Percentiles rank a stretch among this genome's conserved stretches.
These are phyloP conservation scores for Amblyornis subalaris DNA, from an alignment of 2,113 vertebrate genomes.

Conservation along the genomic window DNA sequence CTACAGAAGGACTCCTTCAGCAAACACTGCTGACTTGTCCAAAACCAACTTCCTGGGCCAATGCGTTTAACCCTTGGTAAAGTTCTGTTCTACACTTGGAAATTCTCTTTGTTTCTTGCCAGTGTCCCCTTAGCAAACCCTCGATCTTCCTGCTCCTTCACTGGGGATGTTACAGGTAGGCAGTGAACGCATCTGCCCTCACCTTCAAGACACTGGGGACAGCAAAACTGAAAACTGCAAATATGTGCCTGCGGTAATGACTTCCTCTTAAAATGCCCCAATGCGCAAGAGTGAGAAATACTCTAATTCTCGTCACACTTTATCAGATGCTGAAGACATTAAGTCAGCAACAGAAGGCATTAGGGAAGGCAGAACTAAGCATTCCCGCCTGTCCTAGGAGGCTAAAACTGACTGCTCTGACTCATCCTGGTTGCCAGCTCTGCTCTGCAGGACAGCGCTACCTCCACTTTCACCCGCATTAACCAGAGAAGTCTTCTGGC, in stretches of 20 bases:
- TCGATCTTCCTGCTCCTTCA: fast-evolving
- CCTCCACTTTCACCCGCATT: neutral
- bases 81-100: neutral
- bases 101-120: neutral
- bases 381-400: neutral
- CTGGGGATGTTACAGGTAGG: neutral
- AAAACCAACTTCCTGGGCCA: neutral
- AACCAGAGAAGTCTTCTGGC: neutral
- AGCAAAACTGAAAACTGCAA: neutral
- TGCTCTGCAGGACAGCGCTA: neutral
- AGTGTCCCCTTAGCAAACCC: neutral
- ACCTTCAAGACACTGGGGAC: neutral
- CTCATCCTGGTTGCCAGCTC: neutral
- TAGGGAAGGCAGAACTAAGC: neutral
- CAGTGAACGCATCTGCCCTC: neutral
- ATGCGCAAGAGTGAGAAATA: neutral
- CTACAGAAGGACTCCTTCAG: neutral
- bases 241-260: neutral
- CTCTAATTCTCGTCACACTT: neutral
- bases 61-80: neutral
- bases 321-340: neutral
- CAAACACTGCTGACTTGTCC: neutral
- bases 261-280: neutral
- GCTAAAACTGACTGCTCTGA: neutral
- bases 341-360: neutral